Percentiles rank a stretch among this genome's conserved stretches.
phyloP scores from a whole-genome alignment of 2,888 invertebrate species.

The Synergus gifuensis region DNA sequence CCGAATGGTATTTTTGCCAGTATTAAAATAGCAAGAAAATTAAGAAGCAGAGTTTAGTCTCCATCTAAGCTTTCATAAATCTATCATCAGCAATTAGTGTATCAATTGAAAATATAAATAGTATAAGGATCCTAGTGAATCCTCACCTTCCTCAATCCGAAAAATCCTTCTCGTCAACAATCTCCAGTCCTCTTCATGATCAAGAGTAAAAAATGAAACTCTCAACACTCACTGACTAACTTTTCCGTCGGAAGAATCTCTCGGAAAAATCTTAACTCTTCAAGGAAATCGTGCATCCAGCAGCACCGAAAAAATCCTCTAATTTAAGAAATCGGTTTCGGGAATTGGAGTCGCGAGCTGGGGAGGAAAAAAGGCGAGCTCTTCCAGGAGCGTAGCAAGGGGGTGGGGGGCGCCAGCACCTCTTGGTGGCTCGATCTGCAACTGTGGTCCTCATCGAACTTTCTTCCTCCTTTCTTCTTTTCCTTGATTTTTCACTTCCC shows the following conservation, averaged over 20 bases:
- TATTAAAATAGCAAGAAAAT: neutral
- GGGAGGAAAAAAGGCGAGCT: constrained; percentile 38
- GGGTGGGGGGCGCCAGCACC: constrained; percentile 49
- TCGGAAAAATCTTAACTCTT: constrained; percentile 1
- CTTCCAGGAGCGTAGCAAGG: constrained; percentile 35
- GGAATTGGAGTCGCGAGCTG: constrained; percentile 16
- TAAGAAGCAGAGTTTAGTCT: neutral
- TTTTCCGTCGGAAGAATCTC: constrained; percentile 35
- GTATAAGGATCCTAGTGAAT: neutral
- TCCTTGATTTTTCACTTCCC: constrained; percentile 17
- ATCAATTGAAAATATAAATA: neutral
- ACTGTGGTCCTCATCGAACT: constrained; percentile 50
- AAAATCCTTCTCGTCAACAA: constrained; percentile 12
- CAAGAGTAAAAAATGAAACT: neutral
- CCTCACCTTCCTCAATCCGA: neutral
- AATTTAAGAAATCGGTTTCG: constrained; percentile 14
- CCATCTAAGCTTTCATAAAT: neutral
- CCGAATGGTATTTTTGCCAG: neutral
- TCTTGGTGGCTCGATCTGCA: constrained; percentile 44
- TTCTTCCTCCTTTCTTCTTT: constrained; percentile 41
- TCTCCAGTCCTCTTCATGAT: constrained; percentile 25
- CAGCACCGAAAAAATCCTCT: constrained; percentile 15
- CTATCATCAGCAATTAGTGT: neutral
- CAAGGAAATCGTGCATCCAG: constrained; percentile 16
- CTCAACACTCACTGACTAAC: constrained; percentile 15